Evolutionary conservation across 2,113 vertebrate species (phyloP).

Genomic region (Ailurus styani): DNA sequence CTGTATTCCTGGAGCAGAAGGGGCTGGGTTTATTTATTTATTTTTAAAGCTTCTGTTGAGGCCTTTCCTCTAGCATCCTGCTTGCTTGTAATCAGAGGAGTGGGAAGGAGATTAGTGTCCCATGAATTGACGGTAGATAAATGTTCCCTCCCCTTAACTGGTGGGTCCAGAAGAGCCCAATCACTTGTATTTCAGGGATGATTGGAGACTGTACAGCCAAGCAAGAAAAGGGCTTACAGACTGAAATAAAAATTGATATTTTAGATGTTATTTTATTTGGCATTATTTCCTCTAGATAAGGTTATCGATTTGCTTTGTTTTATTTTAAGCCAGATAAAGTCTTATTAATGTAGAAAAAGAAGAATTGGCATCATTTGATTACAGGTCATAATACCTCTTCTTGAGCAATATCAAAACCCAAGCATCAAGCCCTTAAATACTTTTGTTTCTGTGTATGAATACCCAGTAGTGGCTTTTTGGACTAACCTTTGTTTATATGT

Average conservation of each 20-base stretch:
- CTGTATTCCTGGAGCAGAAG: conserved; percentile 74
- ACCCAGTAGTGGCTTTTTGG: neutral
- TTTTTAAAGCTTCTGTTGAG: conserved; percentile 72
- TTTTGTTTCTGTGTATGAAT: conserved; percentile 17
- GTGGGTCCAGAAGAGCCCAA: conserved; percentile 59
- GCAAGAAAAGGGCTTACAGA: conserved; percentile 43
- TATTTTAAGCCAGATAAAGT: conserved; percentile 58
- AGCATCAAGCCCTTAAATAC: neutral
- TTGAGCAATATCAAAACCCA: conserved; percentile 23
- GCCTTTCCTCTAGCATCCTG: conserved; percentile 58
- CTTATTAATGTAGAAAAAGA: conserved; percentile 35
- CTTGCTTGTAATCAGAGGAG: conserved; percentile 66
- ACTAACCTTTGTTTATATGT: conserved; percentile 10
- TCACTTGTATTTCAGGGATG: conserved; percentile 65
- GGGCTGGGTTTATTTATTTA: conserved; percentile 68
- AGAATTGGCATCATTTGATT: conserved; percentile 51
- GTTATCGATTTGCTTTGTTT: conserved; percentile 73
- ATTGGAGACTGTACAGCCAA: conserved; percentile 63
- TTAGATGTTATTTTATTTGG: conserved; percentile 59
- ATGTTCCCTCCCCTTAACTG: conserved; percentile 73
- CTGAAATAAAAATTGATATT: conserved; percentile 69
- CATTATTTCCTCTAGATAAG: conserved; percentile 67
- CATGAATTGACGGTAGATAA: conserved; percentile 74
- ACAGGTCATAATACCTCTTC: conserved; percentile 27
- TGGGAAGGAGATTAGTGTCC: conserved; percentile 70